A percentile compares a stretch with the other conserved stretches of the same genome.
Conservation (phyloP, 2,888 invertebrate genomes). For the Caenorhabditis macrosperma region DNA sequence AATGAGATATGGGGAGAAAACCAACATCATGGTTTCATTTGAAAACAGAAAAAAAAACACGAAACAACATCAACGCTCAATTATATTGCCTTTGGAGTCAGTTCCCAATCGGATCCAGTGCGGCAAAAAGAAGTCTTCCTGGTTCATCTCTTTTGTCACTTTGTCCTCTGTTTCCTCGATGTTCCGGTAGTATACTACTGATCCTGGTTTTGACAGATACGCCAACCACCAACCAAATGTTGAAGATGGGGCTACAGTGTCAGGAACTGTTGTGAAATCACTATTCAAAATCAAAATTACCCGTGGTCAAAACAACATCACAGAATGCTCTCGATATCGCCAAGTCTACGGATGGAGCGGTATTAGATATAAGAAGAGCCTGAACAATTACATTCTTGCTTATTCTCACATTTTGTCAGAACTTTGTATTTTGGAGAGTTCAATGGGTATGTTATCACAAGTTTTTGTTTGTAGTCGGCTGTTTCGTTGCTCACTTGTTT, state of each 20-base stretch:
- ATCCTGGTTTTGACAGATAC: constrained; percentile 25
- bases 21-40: not conserved
- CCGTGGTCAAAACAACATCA: constrained; percentile 34
- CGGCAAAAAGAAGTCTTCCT: constrained; percentile 24
- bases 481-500: not conserved
- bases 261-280: not conserved
- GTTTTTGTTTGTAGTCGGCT: not conserved
- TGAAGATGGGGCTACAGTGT: constrained; percentile 38
- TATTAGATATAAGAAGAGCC: not conserved
- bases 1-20: not conserved
- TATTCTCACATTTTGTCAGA: not conserved
- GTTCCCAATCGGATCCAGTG: constrained; percentile 26
- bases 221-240: constrained; percentile 51
- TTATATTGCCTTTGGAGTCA: not conserved
- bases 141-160: constrained; percentile 33
- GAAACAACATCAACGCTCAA: too few relatives aligned
- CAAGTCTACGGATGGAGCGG: constrained; percentile 9
- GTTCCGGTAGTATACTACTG: constrained; percentile 35
- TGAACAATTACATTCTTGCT: too few relatives aligned
- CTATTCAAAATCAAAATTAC: constrained; percentile 1
- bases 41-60: not conserved
- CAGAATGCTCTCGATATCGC: constrained; percentile 21
- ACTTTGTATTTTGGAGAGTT: constrained; percentile 9
- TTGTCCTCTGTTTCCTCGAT: constrained; percentile 33
- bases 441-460: not conserved